Evolutionary conservation across 2,113 vertebrate genomes (phyloP), one percentile per base, ranked within the genome.

Genomic region (Mormyrus lacerda): DNA sequence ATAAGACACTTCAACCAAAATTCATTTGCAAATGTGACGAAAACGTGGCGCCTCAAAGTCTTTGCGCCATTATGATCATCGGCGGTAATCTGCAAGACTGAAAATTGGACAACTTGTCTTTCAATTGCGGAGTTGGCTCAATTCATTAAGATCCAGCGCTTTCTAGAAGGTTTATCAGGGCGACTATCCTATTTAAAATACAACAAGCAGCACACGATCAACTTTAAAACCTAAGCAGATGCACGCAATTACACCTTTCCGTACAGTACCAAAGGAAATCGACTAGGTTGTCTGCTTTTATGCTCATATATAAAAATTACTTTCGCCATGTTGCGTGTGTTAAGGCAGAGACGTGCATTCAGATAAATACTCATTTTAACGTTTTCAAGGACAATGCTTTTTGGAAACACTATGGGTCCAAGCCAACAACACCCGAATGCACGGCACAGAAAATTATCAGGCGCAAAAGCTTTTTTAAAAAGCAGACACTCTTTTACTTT

Each of bases 1-100:
- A 27, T 76, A 24, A 65, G 31, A 11, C 24, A 27, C 31, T 50
- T 90, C 31, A 85, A 19, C 31, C 13, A 35, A 61, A 91, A 90
- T 88, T 90, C 82, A 69, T 61, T 61, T 35, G 50, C 3, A 53
- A 53, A 53, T 35, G 48, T 50, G 50, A 47, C 47, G 73, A 84
- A 85, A 91, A 89, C 89, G 87, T 83, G 86, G 89, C 90, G 91
- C 82, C 91, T 88, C 89, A 87, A 92, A 90, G 88, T 86, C 90
- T 42, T 88, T 89, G 89, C 53, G 55, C 89, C 84, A 89, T 88
- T 61, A 87, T 89, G 87, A 87, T 58, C 42, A 83, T 90, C 61
- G 82, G 82, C 90, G 61, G 53, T 13, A 21, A 89, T 89, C 50
- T 10, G 27, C 31, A 35, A 10, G 24, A 45, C 39, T 4, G 39